These are phyloP conservation scores for Morinoia aosen DNA, from an alignment of 2,888 invertebrate genomes.

Conservation along the genomic window DNA sequence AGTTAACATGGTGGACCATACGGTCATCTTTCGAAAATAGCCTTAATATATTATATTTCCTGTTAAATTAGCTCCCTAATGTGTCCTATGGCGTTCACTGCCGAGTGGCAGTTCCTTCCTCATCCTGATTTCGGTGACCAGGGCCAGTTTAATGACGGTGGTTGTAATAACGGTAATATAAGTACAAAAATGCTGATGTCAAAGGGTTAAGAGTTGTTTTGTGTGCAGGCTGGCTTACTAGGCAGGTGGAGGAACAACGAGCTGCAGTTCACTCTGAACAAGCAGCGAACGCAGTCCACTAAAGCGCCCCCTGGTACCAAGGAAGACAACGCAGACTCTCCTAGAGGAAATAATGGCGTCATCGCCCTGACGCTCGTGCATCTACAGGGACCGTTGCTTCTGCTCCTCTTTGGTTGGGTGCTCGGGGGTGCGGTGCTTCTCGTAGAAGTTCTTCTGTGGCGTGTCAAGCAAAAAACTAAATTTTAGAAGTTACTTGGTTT, in stretches of 20 bases:
- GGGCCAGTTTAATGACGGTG: too few relatives aligned
- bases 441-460: background rate
- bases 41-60: too few relatives aligned
- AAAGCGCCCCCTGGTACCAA: background rate
- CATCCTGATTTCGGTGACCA: too few relatives aligned
- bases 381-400: background rate
- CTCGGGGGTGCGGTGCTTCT: background rate
- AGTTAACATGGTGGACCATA: too few relatives aligned
- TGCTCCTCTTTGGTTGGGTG: constrained; percentile 15
- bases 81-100: too few relatives aligned
- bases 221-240: background rate
- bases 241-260: background rate
- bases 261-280: background rate
- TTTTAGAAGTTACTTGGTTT: background rate
- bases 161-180: too few relatives aligned
- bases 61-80: too few relatives aligned
- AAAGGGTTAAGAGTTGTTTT: too few relatives aligned
- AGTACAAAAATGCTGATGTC: too few relatives aligned
- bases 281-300: background rate
- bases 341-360: background rate
- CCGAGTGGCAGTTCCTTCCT: too few relatives aligned
- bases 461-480: background rate
- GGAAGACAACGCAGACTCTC: background rate
- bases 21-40: too few relatives aligned
- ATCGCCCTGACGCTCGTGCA: constrained; percentile 31